Percentiles rank a stretch among this genome's conserved stretches.
Conservation (phyloP, 2,888 invertebrate genomes). For the Eristalis tenax region DNA sequence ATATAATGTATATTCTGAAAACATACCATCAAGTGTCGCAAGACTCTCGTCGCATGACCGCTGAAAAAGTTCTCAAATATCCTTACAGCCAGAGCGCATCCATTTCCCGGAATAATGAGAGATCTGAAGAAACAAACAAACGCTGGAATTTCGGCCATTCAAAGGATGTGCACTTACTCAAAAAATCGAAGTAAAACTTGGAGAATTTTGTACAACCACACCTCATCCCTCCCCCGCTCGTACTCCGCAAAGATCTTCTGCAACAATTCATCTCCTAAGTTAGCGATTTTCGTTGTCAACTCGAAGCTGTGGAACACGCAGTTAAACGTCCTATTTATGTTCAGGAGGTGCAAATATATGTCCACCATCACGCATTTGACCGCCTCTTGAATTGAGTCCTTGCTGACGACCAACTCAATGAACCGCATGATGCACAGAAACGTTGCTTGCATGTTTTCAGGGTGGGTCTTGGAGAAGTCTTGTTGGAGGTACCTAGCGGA, state of each 20-base stretch:
- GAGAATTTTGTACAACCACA: constrained; percentile 54
- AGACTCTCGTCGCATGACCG: neutral
- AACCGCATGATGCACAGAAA: constrained; percentile 47
- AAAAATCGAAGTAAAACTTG: constrained; percentile 23
- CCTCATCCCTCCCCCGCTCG: neutral
- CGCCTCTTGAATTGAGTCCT: neutral
- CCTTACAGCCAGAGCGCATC: neutral
- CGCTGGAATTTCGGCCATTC: neutral
- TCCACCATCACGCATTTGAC: constrained; percentile 27
- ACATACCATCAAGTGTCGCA: constrained; percentile 33
- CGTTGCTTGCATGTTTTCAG: constrained; percentile 4
- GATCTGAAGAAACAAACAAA: neutral
- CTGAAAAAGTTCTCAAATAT: constrained; percentile 41
- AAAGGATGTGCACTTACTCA: constrained; percentile 13
- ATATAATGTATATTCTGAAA: too few relatives aligned
- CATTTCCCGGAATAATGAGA: neutral
- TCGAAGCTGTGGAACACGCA: constrained; percentile 24
- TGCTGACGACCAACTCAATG: constrained; percentile 24
- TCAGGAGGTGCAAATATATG: constrained; percentile 33
- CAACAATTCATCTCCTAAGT: constrained; percentile 40
- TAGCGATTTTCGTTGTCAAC: constrained; percentile 25
- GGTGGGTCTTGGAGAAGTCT: neutral
- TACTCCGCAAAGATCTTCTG: constrained; percentile 6
- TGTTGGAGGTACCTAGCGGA: neutral
- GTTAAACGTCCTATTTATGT: neutral